Evolutionary conservation across 1,140 invertebrate genomes (phyloP).

Genomic region (Heliconius melpomene): DNA sequence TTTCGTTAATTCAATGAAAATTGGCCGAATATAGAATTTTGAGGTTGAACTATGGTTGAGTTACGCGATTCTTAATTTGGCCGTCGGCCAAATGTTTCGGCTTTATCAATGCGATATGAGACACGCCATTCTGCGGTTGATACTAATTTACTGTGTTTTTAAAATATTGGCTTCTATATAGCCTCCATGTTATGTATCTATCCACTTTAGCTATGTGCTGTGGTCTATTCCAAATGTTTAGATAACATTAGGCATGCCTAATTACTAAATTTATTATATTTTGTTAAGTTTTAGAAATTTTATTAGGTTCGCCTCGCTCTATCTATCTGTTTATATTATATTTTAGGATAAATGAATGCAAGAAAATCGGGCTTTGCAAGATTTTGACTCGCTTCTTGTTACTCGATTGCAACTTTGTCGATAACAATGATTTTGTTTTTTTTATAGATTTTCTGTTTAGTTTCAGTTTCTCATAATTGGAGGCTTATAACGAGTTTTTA

Average conservation of each 20-base stretch:
- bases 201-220: not conserved
- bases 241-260: not conserved
- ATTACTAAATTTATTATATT: too few species aligned
- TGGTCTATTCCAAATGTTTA: not conserved
- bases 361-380: too few species aligned
- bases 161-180: slow-evolving; percentile 36
- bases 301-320: too few species aligned
- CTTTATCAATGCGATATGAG: slow-evolving; percentile 42
- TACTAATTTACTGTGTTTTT: slow-evolving; percentile 41
- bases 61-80: slow-evolving; percentile 44
- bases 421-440: too few species aligned
- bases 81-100: slow-evolving; percentile 37
- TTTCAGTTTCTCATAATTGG: too few species aligned
- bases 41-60: slow-evolving; percentile 37
- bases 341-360: too few species aligned
- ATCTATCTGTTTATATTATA: too few species aligned
- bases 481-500: too few species aligned
- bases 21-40: slow-evolving; percentile 35
- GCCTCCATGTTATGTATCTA: not conserved
- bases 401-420: too few species aligned
- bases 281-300: too few species aligned
- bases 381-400: too few species aligned
- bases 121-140: slow-evolving; percentile 40
- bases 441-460: too few species aligned
- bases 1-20: slow-evolving; percentile 42